Base-by-base conservation (phyloP, 2,888 invertebrate species). In the Lasioglossum leucozonium region DNA sequence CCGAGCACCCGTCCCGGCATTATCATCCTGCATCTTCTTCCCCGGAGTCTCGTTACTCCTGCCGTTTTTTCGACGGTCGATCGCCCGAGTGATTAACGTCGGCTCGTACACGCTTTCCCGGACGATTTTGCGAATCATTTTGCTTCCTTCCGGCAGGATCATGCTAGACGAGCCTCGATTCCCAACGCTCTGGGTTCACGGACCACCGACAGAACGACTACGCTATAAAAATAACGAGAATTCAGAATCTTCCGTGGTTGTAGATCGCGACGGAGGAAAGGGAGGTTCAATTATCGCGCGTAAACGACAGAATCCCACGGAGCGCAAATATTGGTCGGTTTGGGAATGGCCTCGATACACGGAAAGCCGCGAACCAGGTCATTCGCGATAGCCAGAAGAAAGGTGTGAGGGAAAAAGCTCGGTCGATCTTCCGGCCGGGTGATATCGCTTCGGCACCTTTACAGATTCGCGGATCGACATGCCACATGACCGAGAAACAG, bases 391-490 rank as follows among this genome's bases (percentile, higher is more conserved):
- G 30, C 42, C 71, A 26, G 40, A 73, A 34, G 44, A 73, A 87
- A 82, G 62, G 77, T 34, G 79, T 26, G 74, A 79, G 77, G 77
- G 71, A 85, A 82, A 79, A 78, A 82, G 76, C 47, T 80, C 47
- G 69, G 81, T 80, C 62, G 76, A 87, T 74, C 62, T 55, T 72
- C 26, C 51, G 69, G 22, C n/a, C n/a, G 62, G 37, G 77, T 37
- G 84, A 86, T 85, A 85, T 81, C 81, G 77, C 81, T 73, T 78
- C 30, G 76, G 37, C 74, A 74, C 72, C 74, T 87, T 77, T 81
- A 81, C 77, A 82, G 83, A 87, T 88, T 89, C 78, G 86, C 82
- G 80, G 79, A 87, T 88, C 79, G 82, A 76, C 72, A 78, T 79
- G 62, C 71, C 26, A 62, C 55, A 37, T 40, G 58, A 37, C 47